A percentile compares a stretch with the other conserved stretches of the same genome.
phyloP scores from a whole-genome alignment of 2,113 vertebrate species.

The Plecotus auritus region DNA sequence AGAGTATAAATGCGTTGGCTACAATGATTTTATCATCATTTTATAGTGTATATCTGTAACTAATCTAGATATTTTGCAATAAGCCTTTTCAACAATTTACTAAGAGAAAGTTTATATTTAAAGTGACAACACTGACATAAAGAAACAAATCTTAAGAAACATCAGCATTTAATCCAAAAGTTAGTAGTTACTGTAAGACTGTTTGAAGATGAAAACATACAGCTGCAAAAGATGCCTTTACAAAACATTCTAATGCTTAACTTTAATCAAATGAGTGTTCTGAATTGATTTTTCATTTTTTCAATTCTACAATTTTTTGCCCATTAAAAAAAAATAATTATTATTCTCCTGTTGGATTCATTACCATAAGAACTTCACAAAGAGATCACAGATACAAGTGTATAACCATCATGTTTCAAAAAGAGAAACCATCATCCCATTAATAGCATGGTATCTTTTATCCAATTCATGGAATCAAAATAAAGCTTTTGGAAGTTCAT shows the following conservation, averaged over 20 bases:
- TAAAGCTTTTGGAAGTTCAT: not conserved
- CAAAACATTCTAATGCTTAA: not conserved
- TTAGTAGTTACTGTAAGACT: not conserved
- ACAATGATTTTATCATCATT: not conserved
- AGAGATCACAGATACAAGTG: not conserved
- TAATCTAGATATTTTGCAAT: not conserved
- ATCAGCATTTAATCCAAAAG: slow-evolving; percentile 14
- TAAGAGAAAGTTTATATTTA: not conserved
- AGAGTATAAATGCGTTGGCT: not conserved
- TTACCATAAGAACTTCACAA: not conserved
- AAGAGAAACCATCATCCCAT: not conserved
- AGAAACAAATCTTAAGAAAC: not conserved
- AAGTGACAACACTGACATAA: not conserved
- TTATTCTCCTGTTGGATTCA: not conserved
- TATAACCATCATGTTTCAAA: not conserved
- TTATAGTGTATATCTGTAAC: not conserved
- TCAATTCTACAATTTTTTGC: not conserved
- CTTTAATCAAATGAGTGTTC: not conserved
- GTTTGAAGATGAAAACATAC: not conserved
- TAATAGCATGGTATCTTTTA: not conserved
- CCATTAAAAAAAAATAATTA: not conserved
- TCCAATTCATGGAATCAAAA: not conserved
- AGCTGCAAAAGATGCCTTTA: not conserved
- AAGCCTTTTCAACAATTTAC: not conserved
- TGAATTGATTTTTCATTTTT: not conserved